phyloP scores from a whole-genome alignment of 2,113 vertebrate genomes.

The Myrmecobius fasciatus region DNA sequence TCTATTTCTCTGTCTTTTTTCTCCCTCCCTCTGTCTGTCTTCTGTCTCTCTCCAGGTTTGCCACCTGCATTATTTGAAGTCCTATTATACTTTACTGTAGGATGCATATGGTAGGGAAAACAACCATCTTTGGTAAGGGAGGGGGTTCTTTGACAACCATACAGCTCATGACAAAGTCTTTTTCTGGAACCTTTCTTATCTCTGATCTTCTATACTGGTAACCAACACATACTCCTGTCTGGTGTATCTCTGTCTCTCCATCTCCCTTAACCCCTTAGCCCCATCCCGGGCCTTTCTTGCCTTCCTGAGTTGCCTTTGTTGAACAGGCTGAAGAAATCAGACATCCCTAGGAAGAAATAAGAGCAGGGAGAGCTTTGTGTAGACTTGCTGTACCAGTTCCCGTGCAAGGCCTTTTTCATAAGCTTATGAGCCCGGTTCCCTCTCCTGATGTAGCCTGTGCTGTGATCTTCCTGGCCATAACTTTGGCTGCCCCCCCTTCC shows the following conservation, averaged over 20 bases:
- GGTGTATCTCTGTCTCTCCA: background rate
- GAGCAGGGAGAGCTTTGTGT: background rate
- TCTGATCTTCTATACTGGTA: background rate
- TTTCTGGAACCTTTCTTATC: background rate
- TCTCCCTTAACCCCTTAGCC: background rate
- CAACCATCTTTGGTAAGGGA: background rate
- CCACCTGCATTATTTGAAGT: background rate
- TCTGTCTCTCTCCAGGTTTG: too few species aligned
- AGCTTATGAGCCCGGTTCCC: background rate
- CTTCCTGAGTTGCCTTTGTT: background rate
- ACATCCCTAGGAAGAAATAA: background rate
- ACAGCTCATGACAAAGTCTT: background rate
- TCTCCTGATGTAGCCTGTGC: background rate
- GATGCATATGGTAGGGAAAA: background rate
- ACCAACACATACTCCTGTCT: background rate
- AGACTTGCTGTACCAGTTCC: background rate
- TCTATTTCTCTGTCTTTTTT: too few species aligned
- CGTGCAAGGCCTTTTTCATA: background rate
- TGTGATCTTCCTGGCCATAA: background rate
- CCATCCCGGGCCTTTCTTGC: background rate
- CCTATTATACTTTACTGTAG: background rate
- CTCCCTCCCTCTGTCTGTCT: too few species aligned
- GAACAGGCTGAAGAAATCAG: background rate
- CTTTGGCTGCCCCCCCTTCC: background rate
- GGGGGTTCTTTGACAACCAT: background rate